Evolutionary conservation across 2,888 invertebrate species (phyloP).

Genomic region (Fabriciana adippe): DNA sequence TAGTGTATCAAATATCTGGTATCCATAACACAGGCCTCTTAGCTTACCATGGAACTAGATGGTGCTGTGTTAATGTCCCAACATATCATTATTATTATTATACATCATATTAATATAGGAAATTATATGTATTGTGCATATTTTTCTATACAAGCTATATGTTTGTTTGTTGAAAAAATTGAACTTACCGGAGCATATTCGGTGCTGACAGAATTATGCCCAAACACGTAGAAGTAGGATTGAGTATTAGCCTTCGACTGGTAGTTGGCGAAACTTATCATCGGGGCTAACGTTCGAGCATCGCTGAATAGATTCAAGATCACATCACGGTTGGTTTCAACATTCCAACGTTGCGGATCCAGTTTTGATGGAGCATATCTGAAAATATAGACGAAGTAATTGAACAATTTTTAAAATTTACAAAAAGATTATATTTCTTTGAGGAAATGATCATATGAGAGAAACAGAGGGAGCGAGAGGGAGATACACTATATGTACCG

Average conservation of each 20-base stretch:
- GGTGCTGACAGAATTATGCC: constrained; percentile 90
- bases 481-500: too few species aligned
- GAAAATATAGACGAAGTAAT: constrained; percentile 28
- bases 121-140: too few species aligned
- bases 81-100: too few species aligned
- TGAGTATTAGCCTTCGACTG: constrained; percentile 88
- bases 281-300: constrained; percentile 91
- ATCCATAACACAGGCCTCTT: too few species aligned
- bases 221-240: constrained; percentile 94
- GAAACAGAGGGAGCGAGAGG: too few species aligned
- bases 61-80: too few species aligned
- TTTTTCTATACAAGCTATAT: too few species aligned
- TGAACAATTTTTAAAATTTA: not conserved
- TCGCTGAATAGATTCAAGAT: constrained; percentile 95
- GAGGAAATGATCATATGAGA: too few species aligned
- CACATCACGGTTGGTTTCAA: constrained; percentile 87
- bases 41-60: too few species aligned
- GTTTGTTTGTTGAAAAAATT: not conserved
- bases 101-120: too few species aligned
- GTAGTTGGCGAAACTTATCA: constrained; percentile 88
- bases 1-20: too few species aligned
- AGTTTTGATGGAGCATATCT: constrained; percentile 83
- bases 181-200: constrained; percentile 88
- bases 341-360: constrained; percentile 81
- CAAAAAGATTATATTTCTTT: too few species aligned